phyloP scores from a whole-genome alignment of 2,113 vertebrate species.

The Natator depressus region DNA sequence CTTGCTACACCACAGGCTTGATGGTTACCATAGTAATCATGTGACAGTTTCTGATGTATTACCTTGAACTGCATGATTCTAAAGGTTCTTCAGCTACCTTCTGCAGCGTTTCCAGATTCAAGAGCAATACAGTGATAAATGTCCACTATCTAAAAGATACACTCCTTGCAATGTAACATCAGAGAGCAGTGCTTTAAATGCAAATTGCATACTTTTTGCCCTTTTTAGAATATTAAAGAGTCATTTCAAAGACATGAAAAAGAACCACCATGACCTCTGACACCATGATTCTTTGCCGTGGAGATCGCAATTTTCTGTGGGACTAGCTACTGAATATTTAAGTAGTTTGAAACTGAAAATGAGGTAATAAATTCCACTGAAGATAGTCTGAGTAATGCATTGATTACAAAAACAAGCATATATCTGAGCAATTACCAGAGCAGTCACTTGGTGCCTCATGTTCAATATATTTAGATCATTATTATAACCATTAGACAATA shows the following conservation, averaged over 20 bases:
- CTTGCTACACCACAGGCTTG: constrained; percentile 68
- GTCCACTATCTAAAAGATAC: constrained; percentile 73
- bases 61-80: constrained; percentile 62
- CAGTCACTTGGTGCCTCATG: constrained; percentile 40
- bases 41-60: constrained; percentile 80
- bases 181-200: constrained; percentile 74
- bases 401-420: constrained; percentile 74
- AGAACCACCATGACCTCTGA: constrained; percentile 79
- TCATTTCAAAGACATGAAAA: constrained; percentile 75
- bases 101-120: constrained; percentile 72
- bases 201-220: constrained; percentile 77
- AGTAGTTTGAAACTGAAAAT: constrained; percentile 75
- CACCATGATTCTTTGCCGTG: constrained; percentile 64
- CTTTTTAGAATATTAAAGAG: constrained; percentile 77
- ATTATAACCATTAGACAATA: constrained; percentile 59
- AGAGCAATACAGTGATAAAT: constrained; percentile 78
- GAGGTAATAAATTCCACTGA: constrained; percentile 76
- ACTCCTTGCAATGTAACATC: constrained; percentile 67
- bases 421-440: constrained; percentile 69
- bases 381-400: constrained; percentile 65
- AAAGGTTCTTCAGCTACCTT: constrained; percentile 77
- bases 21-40: constrained; percentile 86
- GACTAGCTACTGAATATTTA: constrained; percentile 71
- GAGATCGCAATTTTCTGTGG: constrained; percentile 72
- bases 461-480: constrained; percentile 68